phyloP scores from a whole-genome alignment of 2,888 invertebrate genomes.

The Drosophila differens region DNA sequence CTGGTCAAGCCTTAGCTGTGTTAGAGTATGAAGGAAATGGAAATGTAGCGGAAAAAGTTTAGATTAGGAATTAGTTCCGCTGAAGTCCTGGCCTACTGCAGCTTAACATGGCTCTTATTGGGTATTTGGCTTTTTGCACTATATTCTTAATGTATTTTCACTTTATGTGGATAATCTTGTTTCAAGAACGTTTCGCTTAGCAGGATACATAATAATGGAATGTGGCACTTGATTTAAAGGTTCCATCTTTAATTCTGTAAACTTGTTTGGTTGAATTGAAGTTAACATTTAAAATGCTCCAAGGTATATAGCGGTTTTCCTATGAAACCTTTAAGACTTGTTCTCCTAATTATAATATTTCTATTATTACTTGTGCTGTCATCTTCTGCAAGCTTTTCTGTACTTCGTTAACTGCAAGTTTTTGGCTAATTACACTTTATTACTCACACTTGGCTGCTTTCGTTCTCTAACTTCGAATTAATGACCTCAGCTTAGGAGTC shows the following conservation, averaged over 20 bases:
- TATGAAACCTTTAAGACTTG: neutral
- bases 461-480: constrained; percentile 30
- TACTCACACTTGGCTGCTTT: constrained; percentile 16
- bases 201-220: neutral
- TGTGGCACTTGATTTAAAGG: neutral
- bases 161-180: constrained; percentile 1
- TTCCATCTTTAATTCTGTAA: neutral
- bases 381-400: neutral
- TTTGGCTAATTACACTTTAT: constrained; percentile 15
- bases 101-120: constrained; percentile 9
- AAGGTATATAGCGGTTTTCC: neutral
- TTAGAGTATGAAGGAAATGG: constrained; percentile 30
- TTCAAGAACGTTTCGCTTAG: neutral
- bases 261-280: neutral
- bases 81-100: neutral
- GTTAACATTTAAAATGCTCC: neutral
- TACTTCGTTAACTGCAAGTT: neutral
- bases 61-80: constrained; percentile 23
- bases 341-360: neutral
- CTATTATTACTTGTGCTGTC: neutral
- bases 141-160: neutral
- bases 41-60: constrained; percentile 43
- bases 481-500: constrained; percentile 17
- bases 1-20: constrained; percentile 49
- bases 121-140: constrained; percentile 9